Percentiles rank a stretch among this genome's conserved stretches.
These are phyloP conservation scores for Suncus etruscus DNA, from an alignment of 2,113 vertebrate genomes.

Conservation along the genomic window DNA sequence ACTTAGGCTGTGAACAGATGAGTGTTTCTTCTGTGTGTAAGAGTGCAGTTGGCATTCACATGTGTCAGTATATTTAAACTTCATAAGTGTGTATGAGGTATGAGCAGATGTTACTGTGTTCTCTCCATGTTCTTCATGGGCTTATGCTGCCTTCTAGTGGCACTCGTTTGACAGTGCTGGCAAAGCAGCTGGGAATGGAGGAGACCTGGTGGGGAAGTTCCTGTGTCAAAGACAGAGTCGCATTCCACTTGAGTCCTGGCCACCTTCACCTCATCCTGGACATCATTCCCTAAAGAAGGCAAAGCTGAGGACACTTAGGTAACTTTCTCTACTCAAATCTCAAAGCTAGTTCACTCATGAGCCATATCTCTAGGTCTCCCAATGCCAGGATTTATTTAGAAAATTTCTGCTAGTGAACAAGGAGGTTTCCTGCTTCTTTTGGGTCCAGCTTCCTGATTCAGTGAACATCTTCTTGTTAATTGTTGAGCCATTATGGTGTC, in stretches of 20 bases:
- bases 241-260: neutral
- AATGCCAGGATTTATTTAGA: too few species aligned
- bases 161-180: neutral
- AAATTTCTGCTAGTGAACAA: too few species aligned
- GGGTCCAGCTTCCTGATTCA: too few species aligned
- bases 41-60: neutral
- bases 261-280: neutral
- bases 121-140: constrained; percentile 58
- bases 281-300: neutral
- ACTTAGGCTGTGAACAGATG: neutral
- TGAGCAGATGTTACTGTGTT: neutral
- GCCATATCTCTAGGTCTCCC: too few species aligned
- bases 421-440: too few species aligned
- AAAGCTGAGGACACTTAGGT: neutral
- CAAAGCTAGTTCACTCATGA: neutral
- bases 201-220: neutral
- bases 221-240: neutral
- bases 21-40: neutral
- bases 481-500: too few species aligned
- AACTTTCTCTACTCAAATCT: neutral
- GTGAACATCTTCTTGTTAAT: too few species aligned
- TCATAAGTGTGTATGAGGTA: neutral
- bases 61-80: neutral
- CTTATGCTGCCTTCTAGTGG: constrained; percentile 69
- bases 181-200: neutral